Evolutionary conservation across 2,113 vertebrate species (phyloP), one percentile per base, ranked within the genome.

Genomic region (Carassius auratus): DNA sequence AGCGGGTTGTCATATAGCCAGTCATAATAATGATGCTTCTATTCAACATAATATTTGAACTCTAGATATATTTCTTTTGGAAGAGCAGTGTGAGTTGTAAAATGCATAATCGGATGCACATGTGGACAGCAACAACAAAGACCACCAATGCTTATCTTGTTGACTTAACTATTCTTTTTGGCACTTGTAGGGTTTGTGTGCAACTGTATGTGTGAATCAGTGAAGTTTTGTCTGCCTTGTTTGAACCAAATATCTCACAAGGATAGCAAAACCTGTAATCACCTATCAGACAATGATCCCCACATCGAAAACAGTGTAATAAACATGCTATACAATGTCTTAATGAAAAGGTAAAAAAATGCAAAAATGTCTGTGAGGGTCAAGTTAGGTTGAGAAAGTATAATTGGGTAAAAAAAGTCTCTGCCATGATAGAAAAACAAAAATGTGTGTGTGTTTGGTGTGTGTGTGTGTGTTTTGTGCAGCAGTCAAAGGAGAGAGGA

Each of bases 401-500:
- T n/a, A 2, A n/a, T 74, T n/a, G 12, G 69, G 21, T 68, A 68
- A 19, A 73, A 36, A 9, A 73, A 21, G 9, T 19, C 15, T 1
- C 33, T 38, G 36, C 36, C 62, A 64, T 66, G 62, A 30, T 66
- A 30, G 2, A 64, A 26, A n/a, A 17, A 55, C 52, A 55, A 15
- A 55, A 1, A 36, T 26, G 30, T 38, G 17, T 13, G 17, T n/a
- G 75, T 76, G 26, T 26, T 26, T 4, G 4, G 82, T 57, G 48
- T 62, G 26, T 85, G 78, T 77, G 78, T 85, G 73, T 80, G 36
- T 36, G 77, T 55, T 79, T 79, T 89, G 77, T 69, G 88, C 74
- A 86, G 90, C 83, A 87, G 84, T 78, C 86, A 74, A 87, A 88
- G 84, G 79, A 48, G 81, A 66, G 66, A 84, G 84, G 84, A 87